Percentiles rank a stretch among this genome's conserved stretches.
These are phyloP conservation scores for Bimastos eiseni DNA, from an alignment of 2,888 invertebrate genomes.

Conservation along the genomic window DNA sequence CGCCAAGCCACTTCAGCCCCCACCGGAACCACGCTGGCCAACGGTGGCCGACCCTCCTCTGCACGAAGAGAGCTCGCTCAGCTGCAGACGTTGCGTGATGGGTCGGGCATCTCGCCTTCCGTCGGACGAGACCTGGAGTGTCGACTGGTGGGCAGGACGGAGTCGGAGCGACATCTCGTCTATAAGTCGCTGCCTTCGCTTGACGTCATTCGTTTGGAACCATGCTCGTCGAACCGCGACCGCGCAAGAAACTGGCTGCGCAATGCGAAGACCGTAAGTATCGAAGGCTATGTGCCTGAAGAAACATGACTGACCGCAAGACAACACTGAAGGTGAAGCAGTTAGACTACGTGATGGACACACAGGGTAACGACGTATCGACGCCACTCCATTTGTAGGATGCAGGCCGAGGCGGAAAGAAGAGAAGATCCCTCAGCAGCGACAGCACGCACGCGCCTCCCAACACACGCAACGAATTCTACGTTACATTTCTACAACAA, in stretches of 20 bases:
- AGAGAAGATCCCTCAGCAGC: background rate
- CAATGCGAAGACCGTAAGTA: background rate
- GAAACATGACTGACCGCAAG: background rate
- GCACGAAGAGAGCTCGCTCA: background rate
- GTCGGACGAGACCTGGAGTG: background rate
- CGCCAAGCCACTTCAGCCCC: background rate
- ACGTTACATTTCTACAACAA: background rate
- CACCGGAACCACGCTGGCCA: background rate
- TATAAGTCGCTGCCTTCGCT: constrained; percentile 34
- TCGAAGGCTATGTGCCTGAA: background rate
- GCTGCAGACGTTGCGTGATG: background rate
- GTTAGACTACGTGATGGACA: background rate
- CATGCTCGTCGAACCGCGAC: constrained; percentile 14
- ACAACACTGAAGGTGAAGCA: background rate
- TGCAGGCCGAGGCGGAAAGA: background rate
- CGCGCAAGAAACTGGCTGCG: constrained; percentile 2
- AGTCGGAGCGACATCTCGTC: constrained; percentile 20
- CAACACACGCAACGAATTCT: background rate
- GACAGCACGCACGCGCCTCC: background rate
- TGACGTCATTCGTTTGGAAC: constrained; percentile 15
- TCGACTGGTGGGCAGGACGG: constrained; percentile 21
- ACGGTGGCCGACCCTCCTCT: background rate
- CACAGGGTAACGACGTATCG: background rate
- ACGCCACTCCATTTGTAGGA: background rate
- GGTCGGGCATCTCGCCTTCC: background rate